Evolutionary conservation across 2,888 invertebrate genomes (phyloP).

Genomic region (Drosophila mulleri): DNA sequence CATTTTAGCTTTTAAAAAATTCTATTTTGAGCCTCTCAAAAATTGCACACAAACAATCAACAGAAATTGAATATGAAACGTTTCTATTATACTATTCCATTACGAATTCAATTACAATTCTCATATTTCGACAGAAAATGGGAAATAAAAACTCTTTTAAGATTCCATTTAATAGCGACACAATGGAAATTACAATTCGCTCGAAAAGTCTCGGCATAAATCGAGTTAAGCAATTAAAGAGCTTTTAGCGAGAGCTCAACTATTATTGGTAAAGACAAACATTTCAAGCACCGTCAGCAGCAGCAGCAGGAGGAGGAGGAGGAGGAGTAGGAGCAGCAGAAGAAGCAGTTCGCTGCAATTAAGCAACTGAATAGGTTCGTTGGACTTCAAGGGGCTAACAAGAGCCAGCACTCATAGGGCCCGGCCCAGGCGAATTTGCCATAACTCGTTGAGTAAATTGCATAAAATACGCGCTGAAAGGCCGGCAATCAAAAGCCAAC

Average conservation of each 20-base stretch:
- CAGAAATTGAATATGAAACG: not conserved
- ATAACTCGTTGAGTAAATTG: constrained; percentile 63
- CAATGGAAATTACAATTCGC: constrained; percentile 1
- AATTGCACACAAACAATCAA: too few relatives aligned
- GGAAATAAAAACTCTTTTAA: not conserved
- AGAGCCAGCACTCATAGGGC: constrained; percentile 37
- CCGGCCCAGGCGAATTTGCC: constrained; percentile 29
- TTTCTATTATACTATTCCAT: not conserved
- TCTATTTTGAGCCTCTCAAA: too few relatives aligned
- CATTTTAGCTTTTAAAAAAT: too few relatives aligned
- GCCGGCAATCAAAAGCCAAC: constrained; percentile 53
- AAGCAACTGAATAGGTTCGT: constrained; percentile 41
- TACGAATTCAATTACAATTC: not conserved
- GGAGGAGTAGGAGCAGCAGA: not conserved
- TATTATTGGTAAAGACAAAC: constrained; percentile 14
- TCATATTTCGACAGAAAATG: not conserved
- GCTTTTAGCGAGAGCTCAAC: constrained; percentile 18
- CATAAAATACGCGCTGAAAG: constrained; percentile 61
- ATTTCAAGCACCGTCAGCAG: constrained; percentile 6
- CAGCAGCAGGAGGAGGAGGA: too few relatives aligned
- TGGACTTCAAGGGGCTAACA: constrained; percentile 39
- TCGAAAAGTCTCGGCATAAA: constrained; percentile 10
- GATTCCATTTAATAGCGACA: not conserved
- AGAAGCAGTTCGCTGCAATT: constrained; percentile 26
- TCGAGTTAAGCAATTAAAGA: constrained; percentile 7